phyloP scores from a whole-genome alignment of 1,140 invertebrate genomes.

The Apis mellifera region Amel_HAv3.1 CM009937.2:13724501-13725000 shows the following conservation, averaged over 20 bases:
- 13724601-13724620: background rate
- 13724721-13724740: background rate
- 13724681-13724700: slow-evolving; percentile 3
- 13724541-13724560: background rate
- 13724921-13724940: slow-evolving; percentile 10
- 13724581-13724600: background rate
- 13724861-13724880: slow-evolving; percentile 39
- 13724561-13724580: background rate
- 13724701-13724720: slow-evolving; percentile 6
- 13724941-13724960: too few species aligned
- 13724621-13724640: background rate
- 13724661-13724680: background rate
- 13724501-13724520: too few species aligned
- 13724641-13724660: background rate
- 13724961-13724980: too few species aligned
- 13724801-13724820: background rate
- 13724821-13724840: too few species aligned
- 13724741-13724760: background rate
- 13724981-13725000: background rate
- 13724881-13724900: slow-evolving; percentile 37
- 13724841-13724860: background rate
- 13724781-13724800: background rate
- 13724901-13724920: slow-evolving; percentile 12
- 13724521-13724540: background rate
- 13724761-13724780: background rate